Base-by-base conservation (phyloP, 2,888 invertebrate genomes). In the Synanthedon vespiformis region DNA sequence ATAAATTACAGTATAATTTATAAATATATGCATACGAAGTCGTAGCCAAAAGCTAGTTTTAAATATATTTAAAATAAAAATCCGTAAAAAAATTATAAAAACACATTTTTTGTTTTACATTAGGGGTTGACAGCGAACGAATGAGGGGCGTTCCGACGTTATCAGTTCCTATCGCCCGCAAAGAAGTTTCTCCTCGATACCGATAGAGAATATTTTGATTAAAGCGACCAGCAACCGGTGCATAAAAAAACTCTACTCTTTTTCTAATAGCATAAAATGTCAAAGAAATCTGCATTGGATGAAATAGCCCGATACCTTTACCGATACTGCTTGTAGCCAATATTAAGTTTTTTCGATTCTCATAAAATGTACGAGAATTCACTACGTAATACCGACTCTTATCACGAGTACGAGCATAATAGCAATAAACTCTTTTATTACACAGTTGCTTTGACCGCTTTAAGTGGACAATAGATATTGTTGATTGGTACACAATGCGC, bases 401-500 rank as follows among this genome's bases (percentile, higher is more conserved):
- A 34, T 34, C 10, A 34, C 34, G 34, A 34, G 10, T 34, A 34
- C 34, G 34, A 34, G 34, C 10, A 34, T 34, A 34, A 34, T 34
- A 34, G 34, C 34, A 34, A 34, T 34, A 34, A 34, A 34, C 34
- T 34, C 44, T 44, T 44, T 44, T 44, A 44, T 44, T 13, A 14
- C 13, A 44, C 44, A 14, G 13, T 44, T 62, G 71, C 64, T 71
- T 68, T 68, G 75, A 70, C 69, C 70, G 67, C 65, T 72, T 71
- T 81, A 80, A 83, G 81, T 74, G 76, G 72, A 72, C 79, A 84
- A 84, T 85, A 74, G 74, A 71, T 65, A 63, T 64, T 61, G 66
- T 72, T 72, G 82, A 86, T 86, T 83, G 83, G 65, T 65, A 69
- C 63, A 84, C 84, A 85, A 84, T 82, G 80, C 76, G 77, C 70